Base-by-base conservation (phyloP, 2,888 invertebrate genomes). In the Hydriomena furcata region DNA sequence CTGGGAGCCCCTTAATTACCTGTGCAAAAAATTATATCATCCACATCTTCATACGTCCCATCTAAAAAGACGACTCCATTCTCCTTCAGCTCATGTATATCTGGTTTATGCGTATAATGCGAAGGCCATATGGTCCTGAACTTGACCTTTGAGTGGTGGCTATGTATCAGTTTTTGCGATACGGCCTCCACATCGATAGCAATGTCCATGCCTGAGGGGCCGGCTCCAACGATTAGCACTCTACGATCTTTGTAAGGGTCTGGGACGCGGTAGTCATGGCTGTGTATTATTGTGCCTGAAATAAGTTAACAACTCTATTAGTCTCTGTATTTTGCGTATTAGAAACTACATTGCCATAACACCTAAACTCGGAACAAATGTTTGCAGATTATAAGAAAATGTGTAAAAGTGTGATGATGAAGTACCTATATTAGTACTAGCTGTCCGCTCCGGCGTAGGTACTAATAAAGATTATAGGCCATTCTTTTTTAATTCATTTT, bases 171-270 rank as follows among this genome's bases (percentile, higher is more conserved):
- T 6, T 73, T 73, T 24, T 71, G 68, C 13, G 91, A 88, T n/a
- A 79, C 57, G 0, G 70, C 65, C 0, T 91, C 81, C 0, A 95
- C 75, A 60, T 95, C 94, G 0, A 94, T 70, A 0, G 92, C 88
- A 25, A 96, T 94, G 66, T 96, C 96, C 71, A 93, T 87, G 1
- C 95, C 96, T 0, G 95, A 96, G 0, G 94, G 92, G 0, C 94
- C 93, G 0, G 94, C 94, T 0, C 96, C 96, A 1, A 96, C 82
- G 7, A 95, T 75, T 1, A 94, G 79, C 0, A 96, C 94, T 1
- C 79, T 87, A 52, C 93, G 91, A 13, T 89, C 91, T 21, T 66
- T 74, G 72, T 92, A 96, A 0, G 73, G 69, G 0, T 92, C 92
- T 0, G 94, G 93, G 10, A 82, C 86, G 64, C 94, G 86, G 73